Evolutionary conservation across 1,140 invertebrate genomes (phyloP), one percentile per base, ranked within the genome.

Genomic region (Heterodera carotae): DNA sequence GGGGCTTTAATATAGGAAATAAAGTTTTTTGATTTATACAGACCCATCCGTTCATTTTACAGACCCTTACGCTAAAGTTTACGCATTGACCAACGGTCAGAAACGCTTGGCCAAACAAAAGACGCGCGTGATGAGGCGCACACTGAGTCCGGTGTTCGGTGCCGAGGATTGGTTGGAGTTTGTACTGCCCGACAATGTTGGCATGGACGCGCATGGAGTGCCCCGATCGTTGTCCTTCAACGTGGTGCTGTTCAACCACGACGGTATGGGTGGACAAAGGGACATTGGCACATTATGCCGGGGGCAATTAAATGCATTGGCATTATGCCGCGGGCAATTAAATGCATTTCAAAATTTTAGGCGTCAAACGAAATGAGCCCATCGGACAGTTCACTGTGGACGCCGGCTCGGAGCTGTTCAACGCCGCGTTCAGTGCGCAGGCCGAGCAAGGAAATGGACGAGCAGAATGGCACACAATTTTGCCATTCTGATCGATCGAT

Each of bases 101-200:
- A 74, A 78, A 88, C 92, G 96, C 76, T 94, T 99, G 81, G 94
- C 94, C 60, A 99, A 98, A 90, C 98, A 98, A 91, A 98, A 98
- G 90, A 99, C 97, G 0, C 95, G 97, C 87, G 95, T 98, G 33
- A 98, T 98, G 90, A 98, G 97, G 88, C 92, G 95, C 43, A 98
- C 96, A 3, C 90, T 97, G 71, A 97, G 95, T 89, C 97, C 97
- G 0, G 94, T 99, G 67, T 99, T 97, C 90, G 99, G 70, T 6
- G 60, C 64, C 36, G 36, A 99, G 89, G 96, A 99, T 89, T 96
- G 94, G 27, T 98, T 92, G 85, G 89, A 91, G 15, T 92, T 92
- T 81, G 91, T 91, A 75, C 88, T 92, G 22, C 90, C 69, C 5
- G 36, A 39, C 18, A 76, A 31, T 72, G 68, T 76, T n/a, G 68